phyloP scores from a whole-genome alignment of 2,888 invertebrate genomes.

The Epinotia nisella region DNA sequence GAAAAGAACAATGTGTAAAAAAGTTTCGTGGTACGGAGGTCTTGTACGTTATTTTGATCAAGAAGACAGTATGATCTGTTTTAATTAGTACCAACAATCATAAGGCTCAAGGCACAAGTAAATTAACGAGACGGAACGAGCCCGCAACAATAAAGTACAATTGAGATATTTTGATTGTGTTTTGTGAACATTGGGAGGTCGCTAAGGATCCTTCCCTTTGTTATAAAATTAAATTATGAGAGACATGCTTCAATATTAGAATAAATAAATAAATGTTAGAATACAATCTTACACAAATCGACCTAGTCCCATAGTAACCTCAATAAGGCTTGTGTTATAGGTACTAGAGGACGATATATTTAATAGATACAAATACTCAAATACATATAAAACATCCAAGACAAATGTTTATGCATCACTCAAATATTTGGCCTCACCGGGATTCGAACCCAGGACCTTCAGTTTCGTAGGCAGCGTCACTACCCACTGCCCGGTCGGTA shows the following conservation, averaged over 20 bases:
- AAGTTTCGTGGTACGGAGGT: neutral
- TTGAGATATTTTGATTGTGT: slow-evolving; percentile 27
- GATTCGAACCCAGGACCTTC: too few relatives aligned
- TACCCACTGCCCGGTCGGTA: too few relatives aligned
- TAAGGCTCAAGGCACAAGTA: slow-evolving; percentile 33
- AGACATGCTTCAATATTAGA: neutral
- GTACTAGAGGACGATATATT: too few relatives aligned
- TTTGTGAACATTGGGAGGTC: slow-evolving; percentile 2
- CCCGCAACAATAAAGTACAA: slow-evolving; percentile 22
- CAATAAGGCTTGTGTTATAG: too few relatives aligned
- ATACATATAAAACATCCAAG: too few relatives aligned
- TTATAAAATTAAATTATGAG: neutral
- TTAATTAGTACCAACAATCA: slow-evolving; percentile 41
- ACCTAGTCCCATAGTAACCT: too few relatives aligned
- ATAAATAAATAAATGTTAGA: too few relatives aligned
- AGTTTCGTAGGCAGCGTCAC: too few relatives aligned
- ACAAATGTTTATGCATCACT: too few relatives aligned
- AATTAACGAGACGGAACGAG: slow-evolving; percentile 35
- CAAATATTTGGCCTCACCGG: too few relatives aligned
- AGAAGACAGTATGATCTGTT: slow-evolving; percentile 43
- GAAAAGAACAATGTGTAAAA: neutral
- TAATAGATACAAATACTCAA: too few relatives aligned
- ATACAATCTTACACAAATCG: too few relatives aligned
- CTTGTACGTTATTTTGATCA: slow-evolving; percentile 42
- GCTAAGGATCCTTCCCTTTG: neutral